phyloP scores from a whole-genome alignment of 1,140 invertebrate genomes.

The Doryteuthis pealeii region DNA sequence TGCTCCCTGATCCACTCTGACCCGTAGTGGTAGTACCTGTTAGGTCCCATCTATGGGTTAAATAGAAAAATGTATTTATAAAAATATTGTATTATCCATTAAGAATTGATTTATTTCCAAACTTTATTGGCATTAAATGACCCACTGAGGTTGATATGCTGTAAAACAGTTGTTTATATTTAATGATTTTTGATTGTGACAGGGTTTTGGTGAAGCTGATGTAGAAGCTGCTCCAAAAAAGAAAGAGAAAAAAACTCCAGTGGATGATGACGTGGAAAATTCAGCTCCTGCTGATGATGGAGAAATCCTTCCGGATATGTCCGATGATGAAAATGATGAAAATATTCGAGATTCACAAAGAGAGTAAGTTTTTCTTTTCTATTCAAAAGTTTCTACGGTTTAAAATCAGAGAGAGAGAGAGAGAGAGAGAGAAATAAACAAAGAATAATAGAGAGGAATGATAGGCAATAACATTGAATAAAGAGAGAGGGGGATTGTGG shows the following conservation, averaged over 20 bases:
- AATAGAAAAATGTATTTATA: no score
- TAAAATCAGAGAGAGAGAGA: no score
- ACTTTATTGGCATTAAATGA: no score
- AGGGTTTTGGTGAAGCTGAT: conserved; percentile 60
- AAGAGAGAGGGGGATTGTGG: conserved; percentile 21
- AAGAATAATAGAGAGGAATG: background rate
- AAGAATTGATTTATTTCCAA: no score
- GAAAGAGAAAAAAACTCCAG: conserved; percentile 44
- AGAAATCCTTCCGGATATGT: conserved; percentile 29
- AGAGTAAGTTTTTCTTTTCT: conserved; percentile 14
- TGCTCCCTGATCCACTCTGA: no score
- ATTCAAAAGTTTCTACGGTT: conserved; percentile 2
- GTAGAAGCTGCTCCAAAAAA: conserved; percentile 48
- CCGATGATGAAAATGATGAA: conserved; percentile 51
- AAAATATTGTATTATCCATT: no score
- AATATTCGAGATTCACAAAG: conserved; percentile 24
- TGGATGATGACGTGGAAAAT: conserved; percentile 18
- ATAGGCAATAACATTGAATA: conserved; percentile 6
- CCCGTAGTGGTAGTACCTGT: no score
- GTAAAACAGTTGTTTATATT: no score
- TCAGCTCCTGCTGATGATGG: conserved; percentile 17
- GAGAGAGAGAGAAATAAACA: no score
- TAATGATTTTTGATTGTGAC: no score
- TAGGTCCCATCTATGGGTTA: no score
- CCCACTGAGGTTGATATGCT: no score